Conservation (phyloP, 2,888 invertebrate genomes). For the Epirrita christyi region DNA sequence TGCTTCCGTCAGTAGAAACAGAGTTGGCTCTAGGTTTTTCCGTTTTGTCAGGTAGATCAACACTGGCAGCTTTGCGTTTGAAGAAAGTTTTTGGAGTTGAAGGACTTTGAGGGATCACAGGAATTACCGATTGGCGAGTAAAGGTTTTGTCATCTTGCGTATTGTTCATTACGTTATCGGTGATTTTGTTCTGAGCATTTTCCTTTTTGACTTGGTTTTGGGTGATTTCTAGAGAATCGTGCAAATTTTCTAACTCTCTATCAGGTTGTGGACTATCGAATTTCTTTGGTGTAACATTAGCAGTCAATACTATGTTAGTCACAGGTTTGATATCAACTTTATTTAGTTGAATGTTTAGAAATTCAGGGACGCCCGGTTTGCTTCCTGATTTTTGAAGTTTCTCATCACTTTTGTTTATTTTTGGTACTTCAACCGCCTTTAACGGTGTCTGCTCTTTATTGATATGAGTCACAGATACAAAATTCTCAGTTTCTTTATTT, state of each 20-base stretch:
- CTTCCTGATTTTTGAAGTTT: constrained; percentile 60
- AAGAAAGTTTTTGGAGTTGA: constrained; percentile 78
- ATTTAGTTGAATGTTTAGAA: constrained; percentile 88
- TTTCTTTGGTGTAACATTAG: constrained; percentile 83
- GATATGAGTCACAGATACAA: constrained; percentile 84
- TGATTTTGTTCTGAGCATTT: constrained; percentile 50
- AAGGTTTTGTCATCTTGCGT: constrained; percentile 54
- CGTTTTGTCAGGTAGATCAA: constrained; percentile 78
- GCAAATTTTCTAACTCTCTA: constrained; percentile 58
- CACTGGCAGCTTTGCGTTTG: constrained; percentile 83
- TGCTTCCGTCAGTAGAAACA: constrained; percentile 72
- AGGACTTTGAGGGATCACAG: constrained; percentile 64
- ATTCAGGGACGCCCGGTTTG: constrained; percentile 85
- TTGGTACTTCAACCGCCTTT: constrained; percentile 57
- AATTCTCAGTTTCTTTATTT: constrained; percentile 67
- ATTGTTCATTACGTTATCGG: constrained; percentile 54
- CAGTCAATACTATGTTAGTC: constrained; percentile 87
- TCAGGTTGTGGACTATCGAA: constrained; percentile 65
- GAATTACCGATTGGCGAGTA: constrained; percentile 49
- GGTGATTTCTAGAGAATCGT: constrained; percentile 40
- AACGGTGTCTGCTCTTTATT: constrained; percentile 74
- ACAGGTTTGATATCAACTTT: constrained; percentile 87
- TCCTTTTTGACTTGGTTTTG: constrained; percentile 52
- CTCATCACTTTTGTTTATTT: constrained; percentile 69
- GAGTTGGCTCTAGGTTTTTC: constrained; percentile 73